Conservation (phyloP, 2,888 invertebrate species). For the Sipha maydis region DNA sequence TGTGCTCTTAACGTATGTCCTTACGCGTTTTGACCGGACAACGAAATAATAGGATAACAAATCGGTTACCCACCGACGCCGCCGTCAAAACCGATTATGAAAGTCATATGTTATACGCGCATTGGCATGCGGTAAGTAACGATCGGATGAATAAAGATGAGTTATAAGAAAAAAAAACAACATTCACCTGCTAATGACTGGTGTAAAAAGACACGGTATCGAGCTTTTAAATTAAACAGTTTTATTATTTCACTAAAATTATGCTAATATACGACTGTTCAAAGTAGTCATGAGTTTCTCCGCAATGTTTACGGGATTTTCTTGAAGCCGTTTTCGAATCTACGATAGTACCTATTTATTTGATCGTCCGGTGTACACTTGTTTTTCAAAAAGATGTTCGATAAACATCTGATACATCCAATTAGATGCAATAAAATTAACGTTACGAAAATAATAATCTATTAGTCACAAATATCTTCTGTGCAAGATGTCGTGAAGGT, state of each 20-base stretch:
- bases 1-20: slow-evolving; percentile 32
- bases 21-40: background rate
- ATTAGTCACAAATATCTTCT: background rate
- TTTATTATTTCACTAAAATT: no score
- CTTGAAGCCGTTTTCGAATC: background rate
- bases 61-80: background rate
- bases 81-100: slow-evolving; percentile 29
- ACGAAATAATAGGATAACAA: slow-evolving; percentile 27
- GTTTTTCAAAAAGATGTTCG: background rate
- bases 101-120: slow-evolving; percentile 8
- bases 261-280: background rate
- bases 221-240: background rate
- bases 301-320: background rate
- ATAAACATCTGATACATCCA: background rate
- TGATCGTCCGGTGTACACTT: background rate
- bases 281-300: background rate
- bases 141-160: background rate
- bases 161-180: background rate
- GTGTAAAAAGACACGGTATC: no score
- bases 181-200: background rate
- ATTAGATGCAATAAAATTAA: background rate
- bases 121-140: background rate
- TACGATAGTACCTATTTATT: background rate
- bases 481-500: background rate
- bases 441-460: background rate